These are phyloP conservation scores for Phocides pigmalion DNA, from an alignment of 1,140 invertebrate species.

Conservation along the genomic window DNA sequence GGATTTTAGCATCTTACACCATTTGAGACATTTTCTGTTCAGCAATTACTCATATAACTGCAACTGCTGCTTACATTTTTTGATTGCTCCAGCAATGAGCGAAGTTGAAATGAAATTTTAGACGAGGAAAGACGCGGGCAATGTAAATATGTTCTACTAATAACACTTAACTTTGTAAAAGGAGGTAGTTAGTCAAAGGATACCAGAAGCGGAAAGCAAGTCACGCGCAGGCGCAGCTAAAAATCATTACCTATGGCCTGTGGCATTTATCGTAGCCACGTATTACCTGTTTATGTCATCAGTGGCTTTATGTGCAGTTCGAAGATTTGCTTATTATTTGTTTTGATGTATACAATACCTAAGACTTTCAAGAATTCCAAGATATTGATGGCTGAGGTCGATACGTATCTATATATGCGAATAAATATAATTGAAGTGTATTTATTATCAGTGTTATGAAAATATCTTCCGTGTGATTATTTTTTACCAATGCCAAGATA, in stretches of 20 bases:
- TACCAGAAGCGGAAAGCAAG: slow-evolving; percentile 4
- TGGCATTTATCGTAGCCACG: not conserved
- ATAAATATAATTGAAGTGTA: too few species aligned
- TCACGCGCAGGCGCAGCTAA: slow-evolving; percentile 1
- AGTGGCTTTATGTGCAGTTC: not conserved
- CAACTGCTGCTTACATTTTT: too few species aligned
- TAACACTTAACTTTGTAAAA: slow-evolving; percentile 5
- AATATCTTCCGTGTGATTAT: too few species aligned
- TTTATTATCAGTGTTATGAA: too few species aligned
- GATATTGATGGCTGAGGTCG: not conserved
- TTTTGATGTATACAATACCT: not conserved
- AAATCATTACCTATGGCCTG: not conserved
- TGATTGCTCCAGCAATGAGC: too few species aligned
- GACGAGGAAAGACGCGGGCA: not conserved
- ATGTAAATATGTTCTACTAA: not conserved
- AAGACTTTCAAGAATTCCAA: not conserved
- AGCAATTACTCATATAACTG: too few species aligned
- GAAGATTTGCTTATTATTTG: not conserved
- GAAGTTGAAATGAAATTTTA: too few species aligned
- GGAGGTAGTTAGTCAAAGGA: not conserved
- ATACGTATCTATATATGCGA: too few species aligned
- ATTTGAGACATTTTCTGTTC: too few species aligned
- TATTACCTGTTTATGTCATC: slow-evolving; percentile 4
- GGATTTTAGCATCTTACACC: too few species aligned
- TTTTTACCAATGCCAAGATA: too few species aligned